These are phyloP conservation scores for Carcharodon carcharias DNA, from an alignment of 2,797 vertebrate genomes.

Conservation along the genomic window DNA sequence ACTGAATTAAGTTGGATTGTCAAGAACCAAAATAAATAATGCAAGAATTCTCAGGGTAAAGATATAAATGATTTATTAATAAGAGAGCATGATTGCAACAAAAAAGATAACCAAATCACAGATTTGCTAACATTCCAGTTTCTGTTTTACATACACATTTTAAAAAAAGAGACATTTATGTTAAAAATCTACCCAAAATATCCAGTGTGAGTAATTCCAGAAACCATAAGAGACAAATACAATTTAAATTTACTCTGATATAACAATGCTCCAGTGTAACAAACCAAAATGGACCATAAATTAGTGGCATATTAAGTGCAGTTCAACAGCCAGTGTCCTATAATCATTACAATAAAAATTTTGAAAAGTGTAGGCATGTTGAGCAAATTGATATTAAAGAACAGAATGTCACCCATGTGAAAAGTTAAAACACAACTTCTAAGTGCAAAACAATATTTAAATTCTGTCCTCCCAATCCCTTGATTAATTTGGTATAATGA, in stretches of 20 bases:
- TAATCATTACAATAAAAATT: not conserved
- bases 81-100: not conserved
- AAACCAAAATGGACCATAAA: not conserved
- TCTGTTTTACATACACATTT: not conserved
- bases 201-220: slow-evolving; percentile 29
- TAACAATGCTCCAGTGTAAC: slow-evolving; percentile 9
- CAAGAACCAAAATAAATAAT: slow-evolving; percentile 8
- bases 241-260: not conserved
- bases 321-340: not conserved
- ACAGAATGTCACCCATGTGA: not conserved
- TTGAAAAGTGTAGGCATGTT: not conserved
- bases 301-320: not conserved
- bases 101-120: not conserved
- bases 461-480: not conserved
- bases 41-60: not conserved
- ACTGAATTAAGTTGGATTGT: not conserved
- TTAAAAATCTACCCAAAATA: slow-evolving; percentile 23
- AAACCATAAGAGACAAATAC: not conserved
- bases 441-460: not conserved
- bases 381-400: not conserved
- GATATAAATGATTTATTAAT: slow-evolving; percentile 30
- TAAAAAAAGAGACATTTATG: not conserved
- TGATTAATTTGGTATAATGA: not conserved
- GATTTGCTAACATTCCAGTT: slow-evolving; percentile 26
- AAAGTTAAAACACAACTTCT: not conserved